phyloP scores from a whole-genome alignment of 2,888 invertebrate genomes.

The Erebia palarica region DNA sequence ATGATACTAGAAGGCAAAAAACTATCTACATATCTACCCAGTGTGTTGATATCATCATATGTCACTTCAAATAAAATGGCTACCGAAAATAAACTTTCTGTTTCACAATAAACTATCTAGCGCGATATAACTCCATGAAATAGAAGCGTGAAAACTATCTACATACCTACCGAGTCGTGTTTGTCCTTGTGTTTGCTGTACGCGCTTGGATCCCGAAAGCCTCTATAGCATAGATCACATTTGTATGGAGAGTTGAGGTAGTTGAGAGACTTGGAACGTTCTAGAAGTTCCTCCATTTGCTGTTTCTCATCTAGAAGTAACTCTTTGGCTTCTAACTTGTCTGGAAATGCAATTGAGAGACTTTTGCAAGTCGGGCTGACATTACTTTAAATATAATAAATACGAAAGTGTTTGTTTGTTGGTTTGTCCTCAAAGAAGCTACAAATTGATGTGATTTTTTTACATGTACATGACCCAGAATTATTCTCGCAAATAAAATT shows the following conservation, averaged over 20 bases:
- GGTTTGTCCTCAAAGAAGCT: no score
- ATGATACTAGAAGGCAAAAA: no score
- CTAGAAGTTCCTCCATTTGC: conserved; percentile 52
- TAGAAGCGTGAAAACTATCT: not conserved
- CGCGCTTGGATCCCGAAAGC: conserved; percentile 57
- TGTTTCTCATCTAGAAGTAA: conserved; percentile 55
- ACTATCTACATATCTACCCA: no score
- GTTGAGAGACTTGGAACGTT: conserved; percentile 54
- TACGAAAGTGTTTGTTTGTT: not conserved
- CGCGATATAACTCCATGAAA: no score
- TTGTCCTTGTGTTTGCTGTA: conserved; percentile 63
- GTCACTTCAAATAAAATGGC: no score
- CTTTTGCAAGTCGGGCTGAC: not conserved
- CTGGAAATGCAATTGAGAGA: conserved; percentile 43
- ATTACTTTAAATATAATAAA: not conserved
- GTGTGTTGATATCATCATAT: no score
- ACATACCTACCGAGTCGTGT: conserved; percentile 59
- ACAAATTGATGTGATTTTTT: no score
- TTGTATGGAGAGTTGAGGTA: conserved; percentile 63
- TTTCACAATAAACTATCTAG: no score
- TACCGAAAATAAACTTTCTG: no score
- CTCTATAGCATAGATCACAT: conserved; percentile 63
- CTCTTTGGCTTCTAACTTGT: conserved; percentile 50
- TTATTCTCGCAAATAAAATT: no score
- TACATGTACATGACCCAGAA: no score